These are phyloP conservation scores for Ormyrus labotus DNA, from an alignment of 2,888 invertebrate genomes.

Conservation along the genomic window DNA sequence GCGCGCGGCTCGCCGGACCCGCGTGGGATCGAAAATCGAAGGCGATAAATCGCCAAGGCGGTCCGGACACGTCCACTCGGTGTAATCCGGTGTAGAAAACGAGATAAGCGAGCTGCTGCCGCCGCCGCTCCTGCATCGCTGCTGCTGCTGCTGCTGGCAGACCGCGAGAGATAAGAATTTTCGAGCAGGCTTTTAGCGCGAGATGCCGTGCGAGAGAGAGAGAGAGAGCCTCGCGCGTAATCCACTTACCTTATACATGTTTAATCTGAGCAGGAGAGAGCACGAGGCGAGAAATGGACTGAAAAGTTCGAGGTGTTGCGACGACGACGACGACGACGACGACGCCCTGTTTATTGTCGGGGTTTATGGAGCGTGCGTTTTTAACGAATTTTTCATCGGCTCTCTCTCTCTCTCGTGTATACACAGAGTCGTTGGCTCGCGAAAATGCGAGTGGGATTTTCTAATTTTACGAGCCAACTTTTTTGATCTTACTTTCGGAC, in stretches of 20 bases:
- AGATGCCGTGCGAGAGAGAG: background rate
- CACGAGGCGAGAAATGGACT: background rate
- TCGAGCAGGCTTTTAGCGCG: constrained; percentile 36
- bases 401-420: no score
- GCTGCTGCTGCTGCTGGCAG: background rate
- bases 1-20: background rate
- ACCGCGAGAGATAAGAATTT: constrained; percentile 44
- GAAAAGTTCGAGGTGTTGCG: background rate
- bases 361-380: background rate
- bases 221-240: constrained; percentile 5
- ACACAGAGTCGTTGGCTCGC: no score
- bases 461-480: no score
- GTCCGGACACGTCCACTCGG: constrained; percentile 33
- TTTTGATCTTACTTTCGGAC: no score
- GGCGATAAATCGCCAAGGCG: constrained; percentile 35
- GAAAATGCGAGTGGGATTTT: no score
- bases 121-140: background rate
- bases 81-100: constrained; percentile 55
- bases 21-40: constrained; percentile 41
- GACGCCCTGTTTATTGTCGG: constrained; percentile 27
- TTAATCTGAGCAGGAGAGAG: constrained; percentile 19
- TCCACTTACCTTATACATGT: constrained; percentile 41
- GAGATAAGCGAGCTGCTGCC: constrained; percentile 48
- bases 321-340: background rate
- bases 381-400: no score